phyloP scores from a whole-genome alignment of 2,113 vertebrate genomes.

The Engystomops pustulosus region DNA sequence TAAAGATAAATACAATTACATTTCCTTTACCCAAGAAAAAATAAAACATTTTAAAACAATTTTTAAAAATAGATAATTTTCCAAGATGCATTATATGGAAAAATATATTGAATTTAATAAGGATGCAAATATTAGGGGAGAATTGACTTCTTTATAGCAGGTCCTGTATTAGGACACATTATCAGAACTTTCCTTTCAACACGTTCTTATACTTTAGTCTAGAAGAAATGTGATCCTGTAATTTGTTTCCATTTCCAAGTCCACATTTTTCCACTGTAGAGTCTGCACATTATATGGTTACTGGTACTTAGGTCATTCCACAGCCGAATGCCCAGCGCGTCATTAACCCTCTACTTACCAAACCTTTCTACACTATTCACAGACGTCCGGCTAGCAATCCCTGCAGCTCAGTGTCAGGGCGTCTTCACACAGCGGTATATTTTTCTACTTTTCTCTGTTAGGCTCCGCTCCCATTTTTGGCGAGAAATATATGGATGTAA shows the following conservation, averaged over 20 bases:
- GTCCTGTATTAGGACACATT: background rate
- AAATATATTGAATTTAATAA: no score
- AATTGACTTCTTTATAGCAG: background rate
- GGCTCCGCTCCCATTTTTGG: background rate
- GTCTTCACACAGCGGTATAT: conserved; percentile 15
- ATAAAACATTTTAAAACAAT: no score
- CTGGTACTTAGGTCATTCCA: background rate
- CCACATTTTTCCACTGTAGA: conserved; percentile 33
- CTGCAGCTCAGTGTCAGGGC: background rate
- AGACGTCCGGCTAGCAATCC: no score
- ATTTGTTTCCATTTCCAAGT: conserved; percentile 28
- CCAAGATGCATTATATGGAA: no score
- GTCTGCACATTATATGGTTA: conserved; percentile 14
- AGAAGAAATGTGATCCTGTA: conserved; percentile 40
- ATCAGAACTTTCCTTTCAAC: conserved; percentile 30
- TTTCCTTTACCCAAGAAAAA: no score
- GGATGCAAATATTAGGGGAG: no score
- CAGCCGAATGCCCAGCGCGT: background rate
- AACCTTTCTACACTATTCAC: background rate
- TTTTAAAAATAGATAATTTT: no score
- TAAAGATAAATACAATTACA: no score
- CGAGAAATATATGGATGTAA: background rate
- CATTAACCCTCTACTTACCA: background rate
- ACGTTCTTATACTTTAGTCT: conserved; percentile 29
- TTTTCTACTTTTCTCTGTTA: background rate